These are phyloP conservation scores for Varanus komodoensis DNA, from an alignment of 2,113 vertebrate species.

Conservation along the genomic window DNA sequence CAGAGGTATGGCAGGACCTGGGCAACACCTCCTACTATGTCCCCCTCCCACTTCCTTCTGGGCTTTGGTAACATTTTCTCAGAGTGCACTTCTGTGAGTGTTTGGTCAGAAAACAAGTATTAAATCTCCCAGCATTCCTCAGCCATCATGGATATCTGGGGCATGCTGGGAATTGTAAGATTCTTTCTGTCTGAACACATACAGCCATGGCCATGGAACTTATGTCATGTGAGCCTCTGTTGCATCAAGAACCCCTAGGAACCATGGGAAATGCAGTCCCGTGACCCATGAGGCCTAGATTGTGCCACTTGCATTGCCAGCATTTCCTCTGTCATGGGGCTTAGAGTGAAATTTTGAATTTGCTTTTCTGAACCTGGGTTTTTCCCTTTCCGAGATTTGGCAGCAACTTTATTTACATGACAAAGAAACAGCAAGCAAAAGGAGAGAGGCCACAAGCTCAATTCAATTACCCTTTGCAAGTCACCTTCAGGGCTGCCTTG, in stretches of 20 bases:
- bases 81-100: too few relatives aligned
- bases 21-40: not conserved
- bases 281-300: not conserved
- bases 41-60: too few relatives aligned
- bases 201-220: not conserved
- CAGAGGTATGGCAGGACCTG: too few relatives aligned
- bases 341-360: not conserved
- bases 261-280: not conserved
- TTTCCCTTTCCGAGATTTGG: not conserved
- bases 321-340: not conserved
- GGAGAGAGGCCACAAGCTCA: not conserved
- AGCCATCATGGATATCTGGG: too few relatives aligned
- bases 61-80: too few relatives aligned
- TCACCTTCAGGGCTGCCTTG: constrained; percentile 36
- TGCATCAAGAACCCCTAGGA: not conserved
- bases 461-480: constrained; percentile 3
- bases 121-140: too few relatives aligned
- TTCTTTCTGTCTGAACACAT: too few relatives aligned
- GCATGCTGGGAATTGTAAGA: too few relatives aligned
- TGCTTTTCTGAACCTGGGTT: not conserved
- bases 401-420: not conserved
- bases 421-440: not conserved
- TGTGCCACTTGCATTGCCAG: not conserved
- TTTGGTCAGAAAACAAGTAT: too few relatives aligned
- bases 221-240: not conserved